Evolutionary conservation across 2,797 vertebrate species (phyloP).

Genomic region (Lindbergichthys nudifrons): DNA sequence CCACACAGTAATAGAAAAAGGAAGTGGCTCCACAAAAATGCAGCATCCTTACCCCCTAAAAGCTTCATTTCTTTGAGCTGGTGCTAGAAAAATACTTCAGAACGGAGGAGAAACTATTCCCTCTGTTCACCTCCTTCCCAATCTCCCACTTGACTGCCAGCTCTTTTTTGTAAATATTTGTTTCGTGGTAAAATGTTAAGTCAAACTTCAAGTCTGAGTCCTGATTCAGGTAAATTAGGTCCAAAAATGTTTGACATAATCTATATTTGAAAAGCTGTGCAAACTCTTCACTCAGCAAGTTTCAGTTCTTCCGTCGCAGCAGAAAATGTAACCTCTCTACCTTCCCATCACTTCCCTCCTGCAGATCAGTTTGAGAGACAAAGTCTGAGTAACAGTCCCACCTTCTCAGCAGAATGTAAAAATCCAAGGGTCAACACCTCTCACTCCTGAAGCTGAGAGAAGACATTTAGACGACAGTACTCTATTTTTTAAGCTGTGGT

Average conservation of each 20-base stretch:
- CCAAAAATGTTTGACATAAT: background rate
- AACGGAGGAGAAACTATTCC: background rate
- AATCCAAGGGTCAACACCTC: slow-evolving; percentile 31
- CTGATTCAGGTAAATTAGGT: background rate
- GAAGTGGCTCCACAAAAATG: slow-evolving; percentile 19
- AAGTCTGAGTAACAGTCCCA: background rate
- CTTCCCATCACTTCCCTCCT: background rate
- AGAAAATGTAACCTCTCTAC: background rate
- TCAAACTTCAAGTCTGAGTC: background rate
- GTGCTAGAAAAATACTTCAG: slow-evolving; percentile 1
- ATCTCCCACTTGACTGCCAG: background rate
- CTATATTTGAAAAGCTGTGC: background rate
- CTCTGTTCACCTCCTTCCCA: background rate
- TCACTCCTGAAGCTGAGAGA: slow-evolving; percentile 18
- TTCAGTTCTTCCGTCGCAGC: background rate
- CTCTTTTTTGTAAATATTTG: background rate
- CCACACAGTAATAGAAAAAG: slow-evolving; percentile 27
- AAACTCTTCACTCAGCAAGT: background rate
- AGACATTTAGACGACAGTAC: slow-evolving; percentile 26
- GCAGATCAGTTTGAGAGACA: background rate
- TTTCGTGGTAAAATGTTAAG: background rate
- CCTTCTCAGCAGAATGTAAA: slow-evolving; percentile 27
- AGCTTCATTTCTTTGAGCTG: background rate
- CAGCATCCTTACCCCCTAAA: slow-evolving; percentile 5
- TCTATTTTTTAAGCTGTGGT: slow-evolving; percentile 22